Evolutionary conservation across 2,888 invertebrate species (phyloP), one percentile per base, ranked within the genome.

Genomic region (Cosmia trapezina): DNA sequence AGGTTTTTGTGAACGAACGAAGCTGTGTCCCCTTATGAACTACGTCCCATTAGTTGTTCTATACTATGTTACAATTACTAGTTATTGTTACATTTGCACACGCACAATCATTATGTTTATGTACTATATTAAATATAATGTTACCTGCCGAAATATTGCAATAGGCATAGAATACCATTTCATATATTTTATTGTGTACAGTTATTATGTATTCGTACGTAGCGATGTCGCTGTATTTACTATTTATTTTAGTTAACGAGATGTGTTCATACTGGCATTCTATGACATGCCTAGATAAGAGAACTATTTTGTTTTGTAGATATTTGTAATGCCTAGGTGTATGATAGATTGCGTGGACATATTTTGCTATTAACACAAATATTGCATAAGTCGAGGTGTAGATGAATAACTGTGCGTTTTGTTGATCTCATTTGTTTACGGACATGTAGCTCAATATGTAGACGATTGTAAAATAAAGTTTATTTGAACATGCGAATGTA

Each of bases 341-440:
- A 84, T 87, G 86, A 86, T 90, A 87, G 88, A 86, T 85, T 84
- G 86, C 88, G 86, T 83, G 86, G 80, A 89, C 88, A 88, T 86
- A 86, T 87, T 87, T 89, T 87, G 86, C 86, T 88, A 87, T 83
- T 86, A 86, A 89, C 85, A 85, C 85, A 86, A 86, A 86, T 86
- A 87, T 88, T 88, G 83, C 86, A 81, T 89, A 83, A 86, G 86
- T 82, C 70, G 79, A 80, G 73, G 78, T 84, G 86, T 89, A 86
- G 88, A 87, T 87, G 87, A 83, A 88, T 87, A 89, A 76, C 60
- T 88, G 93, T 92, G 95, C 92, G 94, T 93, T 93, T 93, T 92
- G 94, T 94, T 96, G 95, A 95, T 95, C 95, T 96, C 96, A 95
- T 94, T 94, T 94, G 93, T 94, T 94, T 93, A 94, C 92, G 93